Evolutionary conservation across 1,140 invertebrate species (phyloP).

Genomic region (Euborellia annulipes): DNA sequence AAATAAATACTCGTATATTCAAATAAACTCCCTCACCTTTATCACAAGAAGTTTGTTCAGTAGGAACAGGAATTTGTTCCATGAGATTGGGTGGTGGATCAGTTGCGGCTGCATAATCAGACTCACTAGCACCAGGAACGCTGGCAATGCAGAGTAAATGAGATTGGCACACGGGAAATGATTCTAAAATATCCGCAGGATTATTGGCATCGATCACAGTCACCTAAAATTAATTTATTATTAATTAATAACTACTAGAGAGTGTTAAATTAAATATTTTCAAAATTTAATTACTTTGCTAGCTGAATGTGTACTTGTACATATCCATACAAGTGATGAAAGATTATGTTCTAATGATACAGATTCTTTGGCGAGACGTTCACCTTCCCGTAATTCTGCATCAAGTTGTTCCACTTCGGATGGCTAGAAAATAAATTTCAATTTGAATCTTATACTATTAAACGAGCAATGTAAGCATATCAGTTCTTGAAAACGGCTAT

Average conservation of each 20-base stretch:
- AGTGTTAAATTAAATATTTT: too few relatives aligned
- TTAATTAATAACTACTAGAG: too few relatives aligned
- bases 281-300: slow-evolving; percentile 40
- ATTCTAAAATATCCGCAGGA: slow-evolving; percentile 84
- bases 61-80: too few relatives aligned
- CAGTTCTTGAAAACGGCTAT: too few relatives aligned
- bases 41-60: too few relatives aligned
- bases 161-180: slow-evolving; percentile 85
- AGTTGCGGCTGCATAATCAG: too few relatives aligned
- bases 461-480: too few relatives aligned
- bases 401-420: too few relatives aligned
- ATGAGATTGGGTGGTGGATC: too few relatives aligned
- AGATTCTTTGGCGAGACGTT: slow-evolving; percentile 41
- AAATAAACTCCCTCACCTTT: too few relatives aligned
- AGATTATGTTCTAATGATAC: slow-evolving; percentile 54
- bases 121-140: slow-evolving; percentile 50
- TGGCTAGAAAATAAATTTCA: slow-evolving; percentile 5
- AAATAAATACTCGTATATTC: too few relatives aligned
- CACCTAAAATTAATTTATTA: slow-evolving; percentile 23
- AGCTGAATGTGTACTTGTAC: slow-evolving; percentile 78
- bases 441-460: too few relatives aligned
- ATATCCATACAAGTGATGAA: slow-evolving; percentile 94
- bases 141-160: slow-evolving; percentile 89
- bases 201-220: slow-evolving; percentile 97
- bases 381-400: slow-evolving; percentile 34